Base-by-base conservation (phyloP, 2,888 invertebrate genomes). In the Argyresthia goedartella region DNA sequence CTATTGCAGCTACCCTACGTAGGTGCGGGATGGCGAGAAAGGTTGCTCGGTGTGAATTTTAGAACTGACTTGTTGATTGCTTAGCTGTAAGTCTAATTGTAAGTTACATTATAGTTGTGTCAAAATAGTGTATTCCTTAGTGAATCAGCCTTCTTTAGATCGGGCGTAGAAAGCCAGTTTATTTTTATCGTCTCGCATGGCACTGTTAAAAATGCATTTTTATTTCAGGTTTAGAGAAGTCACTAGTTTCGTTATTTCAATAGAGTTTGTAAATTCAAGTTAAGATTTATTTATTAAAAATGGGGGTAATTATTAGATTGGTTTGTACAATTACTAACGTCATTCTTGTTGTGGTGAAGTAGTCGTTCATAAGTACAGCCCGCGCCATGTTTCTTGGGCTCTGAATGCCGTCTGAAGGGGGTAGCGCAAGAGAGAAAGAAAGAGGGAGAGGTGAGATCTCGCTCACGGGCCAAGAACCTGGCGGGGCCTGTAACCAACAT, bases 51-150 rank as follows among this genome's bases (percentile, higher is more conserved):
- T 50, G 41, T 71, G 67, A 68, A 67, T 66, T 73, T 73, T 71
- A 72, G 78, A 75, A 81, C 78, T 82, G 81, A 81, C 69, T 70
- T 73, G 69, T 76, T 75, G 71, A 67, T 76, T 75, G 71, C 60
- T 80, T 81, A 80, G 66, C 58, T 67, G 57, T 81, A 81, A 78
- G 75, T 64, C 60, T 76, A 72, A 73, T 63, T 69, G 63, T 81
- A 81, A 76, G 71, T 67, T 66, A 67, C 68, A 64, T 59, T 57
- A 63, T 56, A 59, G 58, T 59, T 52, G 53, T 42, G 55, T 55
- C 58, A 59, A 60, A 58, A 48, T 53, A 45, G 49, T 43, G 44
- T 41, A 44, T 44, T 65, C 63, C 60, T 62, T 65, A 36, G 35
- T 13, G 48, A 35, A 36, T 34, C 34, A 36, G 35, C 11, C 34